phyloP scores from a whole-genome alignment of 1,140 invertebrate genomes.

The Bombyx mandarina region DNA sequence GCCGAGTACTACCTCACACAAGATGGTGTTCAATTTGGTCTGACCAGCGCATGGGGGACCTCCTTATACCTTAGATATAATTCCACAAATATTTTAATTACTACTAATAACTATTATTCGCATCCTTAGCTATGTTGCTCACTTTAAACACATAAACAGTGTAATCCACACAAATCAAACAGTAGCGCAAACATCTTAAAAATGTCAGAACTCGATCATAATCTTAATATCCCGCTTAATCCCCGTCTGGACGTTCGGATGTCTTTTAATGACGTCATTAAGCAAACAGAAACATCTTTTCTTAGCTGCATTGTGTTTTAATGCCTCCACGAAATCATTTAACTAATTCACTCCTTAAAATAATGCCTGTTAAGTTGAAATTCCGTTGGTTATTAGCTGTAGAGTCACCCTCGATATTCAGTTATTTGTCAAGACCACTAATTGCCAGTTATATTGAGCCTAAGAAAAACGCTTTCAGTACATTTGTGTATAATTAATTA shows the following conservation, averaged over 20 bases:
- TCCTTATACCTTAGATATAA: slow-evolving; percentile 4
- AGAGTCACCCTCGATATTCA: slow-evolving; percentile 17
- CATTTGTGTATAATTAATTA: slow-evolving; percentile 24
- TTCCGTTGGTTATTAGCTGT: slow-evolving; percentile 7
- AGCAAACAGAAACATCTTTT: slow-evolving; percentile 31
- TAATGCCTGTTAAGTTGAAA: background rate
- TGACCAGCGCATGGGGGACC: background rate
- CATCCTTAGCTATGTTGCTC: no score
- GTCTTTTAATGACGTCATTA: slow-evolving; percentile 32
- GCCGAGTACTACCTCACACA: background rate
- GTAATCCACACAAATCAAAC: background rate
- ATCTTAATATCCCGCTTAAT: slow-evolving; percentile 16
- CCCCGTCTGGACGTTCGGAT: slow-evolving; percentile 20
- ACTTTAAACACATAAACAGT: background rate
- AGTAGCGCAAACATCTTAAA: background rate
- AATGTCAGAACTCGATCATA: background rate
- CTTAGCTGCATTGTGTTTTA: slow-evolving; percentile 24
- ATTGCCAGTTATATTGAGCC: slow-evolving; percentile 28
- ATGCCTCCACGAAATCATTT: slow-evolving; percentile 7
- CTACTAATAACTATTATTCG: no score
- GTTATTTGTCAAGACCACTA: slow-evolving; percentile 34
- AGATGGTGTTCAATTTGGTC: background rate
- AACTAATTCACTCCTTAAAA: slow-evolving; percentile 1
- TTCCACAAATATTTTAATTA: slow-evolving; percentile 10
- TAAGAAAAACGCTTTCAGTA: slow-evolving; percentile 13